Conservation (phyloP, 2,888 invertebrate genomes). For the Noctua pronuba region DNA sequence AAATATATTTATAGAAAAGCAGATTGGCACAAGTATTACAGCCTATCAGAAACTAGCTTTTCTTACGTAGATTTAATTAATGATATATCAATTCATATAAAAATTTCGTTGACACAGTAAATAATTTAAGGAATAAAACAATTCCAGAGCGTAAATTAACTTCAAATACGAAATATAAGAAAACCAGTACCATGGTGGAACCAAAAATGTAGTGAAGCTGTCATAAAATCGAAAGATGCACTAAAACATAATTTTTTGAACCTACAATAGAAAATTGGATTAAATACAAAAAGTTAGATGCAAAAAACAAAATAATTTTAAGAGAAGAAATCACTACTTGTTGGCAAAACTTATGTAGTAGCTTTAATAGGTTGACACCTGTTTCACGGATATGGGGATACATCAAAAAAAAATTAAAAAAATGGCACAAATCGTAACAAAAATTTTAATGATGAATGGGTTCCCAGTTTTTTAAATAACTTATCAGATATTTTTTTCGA, state of each 20-base stretch:
- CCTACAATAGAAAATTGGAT: background rate
- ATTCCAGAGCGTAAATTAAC: background rate
- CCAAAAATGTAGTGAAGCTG: conserved; percentile 1
- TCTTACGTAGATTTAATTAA: background rate
- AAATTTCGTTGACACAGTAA: background rate
- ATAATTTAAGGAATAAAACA: background rate
- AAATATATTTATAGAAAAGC: background rate
- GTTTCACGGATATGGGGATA: background rate
- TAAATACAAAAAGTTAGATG: conserved; percentile 23
- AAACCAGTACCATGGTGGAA: conserved; percentile 17
- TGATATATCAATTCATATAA: background rate
- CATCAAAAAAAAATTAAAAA: background rate
- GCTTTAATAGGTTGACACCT: conserved; percentile 11
- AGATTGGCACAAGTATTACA: background rate
- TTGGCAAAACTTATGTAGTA: conserved; percentile 31
- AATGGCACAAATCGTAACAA: background rate
- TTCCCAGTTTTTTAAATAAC: background rate
- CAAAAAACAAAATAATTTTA: conserved; percentile 32
- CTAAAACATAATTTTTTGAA: background rate
- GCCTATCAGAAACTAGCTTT: no score
- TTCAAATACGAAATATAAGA: background rate
- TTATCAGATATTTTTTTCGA: background rate
- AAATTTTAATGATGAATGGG: background rate
- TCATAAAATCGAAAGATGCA: conserved; percentile 1
- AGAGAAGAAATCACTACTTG: conserved; percentile 18